Percentiles rank a stretch among this genome's conserved stretches.
Evolutionary conservation across 1,140 invertebrate genomes (phyloP).

Genomic region (Rhopalosiphum maidis): DNA sequence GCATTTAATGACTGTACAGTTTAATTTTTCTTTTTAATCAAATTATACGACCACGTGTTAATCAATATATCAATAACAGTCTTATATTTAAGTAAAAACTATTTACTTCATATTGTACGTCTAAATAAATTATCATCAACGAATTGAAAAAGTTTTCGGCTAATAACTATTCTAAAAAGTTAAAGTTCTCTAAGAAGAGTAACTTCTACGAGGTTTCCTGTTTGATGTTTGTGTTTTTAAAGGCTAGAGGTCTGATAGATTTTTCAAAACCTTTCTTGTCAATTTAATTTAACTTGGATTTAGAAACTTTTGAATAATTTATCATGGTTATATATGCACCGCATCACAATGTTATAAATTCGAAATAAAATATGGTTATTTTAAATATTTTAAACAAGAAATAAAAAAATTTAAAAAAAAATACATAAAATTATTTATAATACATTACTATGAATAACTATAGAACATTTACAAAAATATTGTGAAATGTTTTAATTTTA

Average conservation of each 20-base stretch:
- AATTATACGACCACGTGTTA: too few species aligned
- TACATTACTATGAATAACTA: neutral
- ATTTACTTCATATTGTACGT: neutral
- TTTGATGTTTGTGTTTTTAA: constrained; percentile 21
- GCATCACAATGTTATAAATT: neutral
- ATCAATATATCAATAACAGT: neutral
- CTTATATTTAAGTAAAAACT: neutral
- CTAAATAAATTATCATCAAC: constrained; percentile 9
- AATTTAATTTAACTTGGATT: neutral
- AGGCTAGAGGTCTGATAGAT: neutral
- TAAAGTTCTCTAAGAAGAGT: neutral
- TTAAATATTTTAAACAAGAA: too few species aligned
- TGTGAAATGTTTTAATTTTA: neutral
- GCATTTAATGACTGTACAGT: too few species aligned
- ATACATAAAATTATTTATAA: neutral
- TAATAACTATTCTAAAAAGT: neutral
- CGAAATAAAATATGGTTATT: neutral
- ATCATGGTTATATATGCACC: neutral
- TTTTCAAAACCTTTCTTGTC: neutral
- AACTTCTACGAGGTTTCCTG: constrained; percentile 4
- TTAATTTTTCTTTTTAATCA: too few species aligned
- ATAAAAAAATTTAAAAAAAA: neutral
- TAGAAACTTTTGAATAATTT: constrained; percentile 29
- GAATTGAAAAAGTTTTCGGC: neutral
- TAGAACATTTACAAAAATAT: neutral